These are phyloP conservation scores for Paralvinella palmiformis DNA, from an alignment of 1,140 invertebrate species.

Conservation along the genomic window DNA sequence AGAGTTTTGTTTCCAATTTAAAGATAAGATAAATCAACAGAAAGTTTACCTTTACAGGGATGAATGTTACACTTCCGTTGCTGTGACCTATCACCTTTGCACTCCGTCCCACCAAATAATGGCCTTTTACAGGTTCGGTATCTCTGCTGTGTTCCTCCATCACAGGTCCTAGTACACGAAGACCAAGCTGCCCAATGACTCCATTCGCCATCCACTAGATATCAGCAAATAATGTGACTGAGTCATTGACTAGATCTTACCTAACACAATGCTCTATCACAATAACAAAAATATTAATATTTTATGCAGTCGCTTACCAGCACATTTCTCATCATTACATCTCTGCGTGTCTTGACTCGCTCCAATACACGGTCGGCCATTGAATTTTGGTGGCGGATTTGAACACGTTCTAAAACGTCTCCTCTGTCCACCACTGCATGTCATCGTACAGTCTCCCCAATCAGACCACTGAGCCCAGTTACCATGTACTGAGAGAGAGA, in stretches of 20 bases:
- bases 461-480: constrained; percentile 40
- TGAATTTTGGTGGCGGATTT: constrained; percentile 40
- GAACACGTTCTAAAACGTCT: constrained; percentile 41
- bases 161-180: constrained; percentile 15
- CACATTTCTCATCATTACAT: constrained; percentile 3
- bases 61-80: not conserved
- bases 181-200: constrained; percentile 18
- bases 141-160: constrained; percentile 16
- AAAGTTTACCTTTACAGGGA: constrained; percentile 4
- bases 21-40: no score
- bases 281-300: not conserved
- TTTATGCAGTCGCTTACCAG: constrained; percentile 5
- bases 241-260: not conserved
- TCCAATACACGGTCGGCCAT: constrained; percentile 42
- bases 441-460: constrained; percentile 40
- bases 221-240: no score
- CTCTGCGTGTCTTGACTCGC: constrained; percentile 1
- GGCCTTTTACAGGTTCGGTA: constrained; percentile 19
- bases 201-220: constrained; percentile 29
- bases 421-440: constrained; percentile 38
- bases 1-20: no score
- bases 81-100: not conserved
- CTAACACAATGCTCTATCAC: not conserved
- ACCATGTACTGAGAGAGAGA: constrained; percentile 38
- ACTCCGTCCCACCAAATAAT: not conserved